Base-by-base conservation (phyloP, 2,888 invertebrate genomes). In the Biston stratarius region DNA sequence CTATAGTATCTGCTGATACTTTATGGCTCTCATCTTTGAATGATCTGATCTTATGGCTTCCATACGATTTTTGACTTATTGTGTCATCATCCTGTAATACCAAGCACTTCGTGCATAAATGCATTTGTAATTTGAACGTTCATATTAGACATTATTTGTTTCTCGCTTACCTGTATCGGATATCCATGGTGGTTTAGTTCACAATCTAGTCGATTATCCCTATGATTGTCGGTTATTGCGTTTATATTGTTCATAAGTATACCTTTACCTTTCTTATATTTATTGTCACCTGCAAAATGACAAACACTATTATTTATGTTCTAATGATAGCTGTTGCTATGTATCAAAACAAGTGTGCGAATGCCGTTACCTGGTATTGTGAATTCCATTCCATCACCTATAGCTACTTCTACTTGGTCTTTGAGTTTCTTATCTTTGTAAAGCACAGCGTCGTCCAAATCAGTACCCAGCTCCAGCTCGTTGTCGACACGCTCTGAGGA, bases 381-480 rank as follows among this genome's bases (percentile, higher is more conserved):
- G 84, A 98, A 97, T 90, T 98, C 98, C 97, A 98, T 98, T 76
- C 98, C 98, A 87, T 98, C 98, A 56, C 98, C 98, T 83, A 98
- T 97, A 71, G 98, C 97, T 74, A 98, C 97, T 94, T 98, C 98
- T 76, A 98, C 95, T 90, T 97, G 97, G 84, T 97, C 97, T 94
- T 97, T 97, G 82, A 97, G 96, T 90, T 98, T 98, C 90, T 97
- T 97, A 83, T 97, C 97, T 87, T 97, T 96, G 90, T 97, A 97
- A 81, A 97, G 95, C 77, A 97, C 96, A 63, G 97, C 97, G 89
- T 98, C 98, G 72, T 96, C 97, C 81, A 98, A 95, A 81, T 95
- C 95, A 55, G 94, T 94, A 69, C 95, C 95, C 77, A 95, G 91
- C 80, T 95, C 95, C 78, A 95, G 88, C 79, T 95, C 95, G 86